Evolutionary conservation across 2,888 invertebrate genomes (phyloP).

Genomic region (Hirtodrosophila histrioides): DNA sequence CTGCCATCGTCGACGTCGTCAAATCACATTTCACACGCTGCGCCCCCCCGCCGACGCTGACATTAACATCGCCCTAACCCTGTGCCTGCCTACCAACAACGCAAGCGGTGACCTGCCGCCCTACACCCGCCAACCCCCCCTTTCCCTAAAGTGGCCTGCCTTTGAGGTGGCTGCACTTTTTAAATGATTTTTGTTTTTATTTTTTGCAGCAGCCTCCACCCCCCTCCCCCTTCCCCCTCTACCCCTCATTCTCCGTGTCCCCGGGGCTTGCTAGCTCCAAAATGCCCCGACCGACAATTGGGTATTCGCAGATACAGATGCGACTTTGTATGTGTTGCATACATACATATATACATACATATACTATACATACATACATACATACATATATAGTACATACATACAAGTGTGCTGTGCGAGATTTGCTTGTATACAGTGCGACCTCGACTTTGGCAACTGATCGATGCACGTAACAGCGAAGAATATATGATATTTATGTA

Average conservation of each 20-base stretch:
- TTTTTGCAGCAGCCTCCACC: conserved; percentile 38
- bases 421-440: conserved; percentile 27
- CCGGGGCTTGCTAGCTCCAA: conserved; percentile 24
- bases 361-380: not conserved
- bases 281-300: conserved; percentile 40
- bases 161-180: conserved; percentile 35
- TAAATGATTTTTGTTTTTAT: conserved; percentile 21
- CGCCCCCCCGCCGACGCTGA: conserved; percentile 22
- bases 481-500: conserved; percentile 1
- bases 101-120: conserved; percentile 20
- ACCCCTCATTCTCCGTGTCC: not conserved
- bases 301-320: conserved; percentile 23
- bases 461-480: conserved; percentile 45
- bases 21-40: conserved; percentile 60
- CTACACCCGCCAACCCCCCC: not conserved
- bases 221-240: conserved; percentile 3
- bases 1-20: conserved; percentile 36
- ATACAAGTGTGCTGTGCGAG: conserved; percentile 14
- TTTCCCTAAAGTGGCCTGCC: conserved; percentile 11
- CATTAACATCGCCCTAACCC: conserved; percentile 36
- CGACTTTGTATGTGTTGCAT: not conserved
- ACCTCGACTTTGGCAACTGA: conserved; percentile 67
- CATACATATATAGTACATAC: conserved; percentile 11
- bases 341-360: conserved; percentile 7
- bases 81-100: conserved; percentile 30